Evolutionary conservation across 2,888 invertebrate species (phyloP), one percentile per base, ranked within the genome.

Genomic region (Luperina nickerlii): DNA sequence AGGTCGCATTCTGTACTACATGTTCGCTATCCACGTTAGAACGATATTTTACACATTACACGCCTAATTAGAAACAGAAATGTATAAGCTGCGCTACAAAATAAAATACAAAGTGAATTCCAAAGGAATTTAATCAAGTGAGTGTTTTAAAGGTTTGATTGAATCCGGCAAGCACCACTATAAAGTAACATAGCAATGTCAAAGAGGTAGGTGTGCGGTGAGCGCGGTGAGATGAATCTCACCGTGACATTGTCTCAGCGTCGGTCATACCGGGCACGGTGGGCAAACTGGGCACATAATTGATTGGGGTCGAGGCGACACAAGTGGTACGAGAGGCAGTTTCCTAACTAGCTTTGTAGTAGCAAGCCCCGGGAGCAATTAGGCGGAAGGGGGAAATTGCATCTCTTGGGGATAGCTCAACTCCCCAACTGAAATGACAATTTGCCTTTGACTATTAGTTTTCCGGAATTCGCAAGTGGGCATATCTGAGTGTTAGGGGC

Each of bases 381-480:
- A 96, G 92, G 91, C 92, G 92, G 90, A 93, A 94, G 90, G 90
- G 88, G 95, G 95, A 95, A 96, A 96, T 95, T 96, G 95, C 95
- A 95, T 94, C 96, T 94, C 95, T 95, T 92, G 94, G 94, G 91
- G 93, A 94, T 92, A 93, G 93, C 92, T 94, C 95, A 92, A 83
- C 89, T 93, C 92, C 91, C 87, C 81, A 89, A 90, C 90, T 92
- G 90, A 93, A 95, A 94, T 94, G 94, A 93, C 94, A 94, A 94
- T 95, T 95, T 92, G 91, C 91, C 89, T 86, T 91, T 86, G 90
- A 87, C 83, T 91, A 91, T 91, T 92, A 91, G 88, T 89, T 87
- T 87, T 82, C 84, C 78, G 81, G 86, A 71, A 83, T 88, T 83
- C 78, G 74, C 83, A 67, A 79, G 81, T 76, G 69, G 80, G 78